phyloP scores from a whole-genome alignment of 2,113 vertebrate species.

The Sarotherodon lohbergeri region DNA sequence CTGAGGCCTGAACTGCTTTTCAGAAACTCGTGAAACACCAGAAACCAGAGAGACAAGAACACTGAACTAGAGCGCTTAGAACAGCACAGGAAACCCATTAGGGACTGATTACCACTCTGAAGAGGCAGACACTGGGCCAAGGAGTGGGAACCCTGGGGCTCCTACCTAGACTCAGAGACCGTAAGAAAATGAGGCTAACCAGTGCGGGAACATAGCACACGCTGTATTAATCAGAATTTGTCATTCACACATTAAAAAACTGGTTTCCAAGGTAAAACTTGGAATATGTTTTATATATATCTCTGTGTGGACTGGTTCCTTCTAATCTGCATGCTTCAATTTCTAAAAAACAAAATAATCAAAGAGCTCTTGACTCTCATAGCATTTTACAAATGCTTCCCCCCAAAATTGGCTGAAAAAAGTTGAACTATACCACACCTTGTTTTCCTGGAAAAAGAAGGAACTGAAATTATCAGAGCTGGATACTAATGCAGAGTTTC shows the following conservation, averaged over 20 bases:
- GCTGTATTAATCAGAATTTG: neutral
- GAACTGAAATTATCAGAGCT: neutral
- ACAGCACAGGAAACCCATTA: neutral
- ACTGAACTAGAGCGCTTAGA: neutral
- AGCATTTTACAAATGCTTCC: too few species aligned
- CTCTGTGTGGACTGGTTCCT: neutral
- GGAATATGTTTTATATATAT: neutral
- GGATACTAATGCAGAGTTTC: neutral
- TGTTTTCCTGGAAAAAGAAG: neutral
- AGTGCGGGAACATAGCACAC: accelerated
- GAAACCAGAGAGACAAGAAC: neutral
- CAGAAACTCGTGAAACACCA: neutral
- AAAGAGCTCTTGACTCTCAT: too few species aligned
- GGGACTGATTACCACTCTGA: neutral
- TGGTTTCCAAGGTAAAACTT: neutral
- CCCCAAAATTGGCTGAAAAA: neutral
- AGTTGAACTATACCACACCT: neutral
- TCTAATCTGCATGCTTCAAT: neutral
- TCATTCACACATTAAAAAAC: neutral
- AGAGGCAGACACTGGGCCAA: neutral
- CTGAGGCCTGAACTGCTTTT: neutral
- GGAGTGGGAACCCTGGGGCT: neutral
- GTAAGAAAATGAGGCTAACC: accelerated
- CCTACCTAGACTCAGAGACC: accelerated
- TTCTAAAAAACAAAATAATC: too few species aligned